Base-by-base conservation (phyloP, 2,888 invertebrate genomes). In the Dasysyrphus albostriatus region DNA sequence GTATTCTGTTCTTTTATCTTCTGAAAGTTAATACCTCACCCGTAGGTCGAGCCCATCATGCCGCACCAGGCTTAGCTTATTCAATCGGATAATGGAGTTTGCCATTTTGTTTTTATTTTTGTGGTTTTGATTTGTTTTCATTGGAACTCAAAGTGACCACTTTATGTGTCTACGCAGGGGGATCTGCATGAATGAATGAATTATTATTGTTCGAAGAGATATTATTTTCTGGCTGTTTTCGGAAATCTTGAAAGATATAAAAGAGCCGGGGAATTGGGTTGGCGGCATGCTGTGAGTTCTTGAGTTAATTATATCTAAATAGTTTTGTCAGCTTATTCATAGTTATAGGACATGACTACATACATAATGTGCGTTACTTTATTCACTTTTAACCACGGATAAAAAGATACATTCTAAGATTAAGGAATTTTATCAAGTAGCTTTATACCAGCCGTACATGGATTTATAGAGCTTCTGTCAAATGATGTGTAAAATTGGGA, bases 101-200 rank as follows among this genome's bases (percentile, higher is more conserved):
- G 67, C 76, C 56, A 59, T 39, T 77, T 56, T 47, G 19, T 16
- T 56, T 32, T 6, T 34, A 34, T 12, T 51, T 56, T 44, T 34
- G 54, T 42, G 34, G 1, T 42, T 69, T 54, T 69, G 51, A 54
- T 69, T 69, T 65, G 47, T 42, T 39, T 69, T 76, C 47, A 19
- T 63, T 61, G 9, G 29, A 56, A 54, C 70, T 65, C 72, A 59
- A 58, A 14, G 72, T 74, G 70, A 69, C 75, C 75, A 72, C 44
- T 65, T 72, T 67, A 72, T 73, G 37, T 47, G 32, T 7, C 32
- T 5, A 7, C 32, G 47, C 39, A 24, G 9, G 47, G 58, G 56
- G 74, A 79, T 83, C 70, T 80, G 80, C 75, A 76, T 84, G 80
- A 73, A 76, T 84, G 76, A 80, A 80, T 65, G 79, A 84, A 74